phyloP scores from a whole-genome alignment of 2,797 vertebrate species.

The Erithacus rubecula region DNA sequence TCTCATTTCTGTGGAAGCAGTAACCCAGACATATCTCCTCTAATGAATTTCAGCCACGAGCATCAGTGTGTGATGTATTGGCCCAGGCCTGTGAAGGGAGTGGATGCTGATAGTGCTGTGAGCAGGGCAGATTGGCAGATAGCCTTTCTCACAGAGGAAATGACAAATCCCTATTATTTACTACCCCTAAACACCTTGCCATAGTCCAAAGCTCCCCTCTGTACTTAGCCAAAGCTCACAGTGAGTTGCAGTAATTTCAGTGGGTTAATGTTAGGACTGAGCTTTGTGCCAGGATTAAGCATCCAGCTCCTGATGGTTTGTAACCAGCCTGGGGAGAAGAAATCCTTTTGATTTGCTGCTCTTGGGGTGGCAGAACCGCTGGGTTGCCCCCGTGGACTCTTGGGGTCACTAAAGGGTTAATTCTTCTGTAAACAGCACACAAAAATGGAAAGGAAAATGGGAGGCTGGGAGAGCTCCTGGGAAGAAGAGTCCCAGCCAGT shows the following conservation, averaged over 20 bases:
- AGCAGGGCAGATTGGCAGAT: neutral
- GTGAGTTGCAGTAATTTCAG: neutral
- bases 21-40: neutral
- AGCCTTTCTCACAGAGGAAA: neutral
- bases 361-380: neutral
- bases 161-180: neutral
- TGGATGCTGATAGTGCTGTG: neutral
- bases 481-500: neutral
- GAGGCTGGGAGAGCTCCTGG: neutral
- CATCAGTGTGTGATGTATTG: neutral
- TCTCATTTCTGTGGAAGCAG: conserved; percentile 1
- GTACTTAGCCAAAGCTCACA: neutral
- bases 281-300: fast-evolving
- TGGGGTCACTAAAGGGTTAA: neutral
- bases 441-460: neutral
- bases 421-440: neutral
- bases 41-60: conserved; percentile 3
- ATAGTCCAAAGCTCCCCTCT: neutral
- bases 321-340: neutral
- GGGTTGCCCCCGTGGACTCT: neutral
- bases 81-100: neutral
- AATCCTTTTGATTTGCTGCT: neutral
- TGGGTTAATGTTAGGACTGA: fast-evolving
- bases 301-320: neutral
- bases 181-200: neutral